These are phyloP conservation scores for Theristicus caerulescens DNA, from an alignment of 2,113 vertebrate genomes.

Conservation along the genomic window DNA sequence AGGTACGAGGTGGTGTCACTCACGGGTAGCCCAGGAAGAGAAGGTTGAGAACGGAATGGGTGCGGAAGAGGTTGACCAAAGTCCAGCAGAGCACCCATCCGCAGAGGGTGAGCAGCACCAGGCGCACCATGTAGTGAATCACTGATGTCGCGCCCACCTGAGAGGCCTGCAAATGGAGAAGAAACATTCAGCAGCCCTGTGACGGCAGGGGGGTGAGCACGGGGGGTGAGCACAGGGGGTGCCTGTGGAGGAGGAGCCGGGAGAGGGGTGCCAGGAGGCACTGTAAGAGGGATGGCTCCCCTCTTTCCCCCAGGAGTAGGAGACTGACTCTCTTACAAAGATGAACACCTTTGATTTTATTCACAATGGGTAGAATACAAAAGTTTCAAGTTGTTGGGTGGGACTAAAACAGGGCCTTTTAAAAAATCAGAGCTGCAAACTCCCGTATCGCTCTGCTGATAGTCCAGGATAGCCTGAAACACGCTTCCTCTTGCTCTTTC, in stretches of 20 bases:
- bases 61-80: constrained; percentile 92
- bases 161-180: constrained; percentile 80
- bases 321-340: background rate
- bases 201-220: background rate
- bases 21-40: constrained; percentile 99
- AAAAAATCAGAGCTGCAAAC: background rate
- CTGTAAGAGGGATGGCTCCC: background rate
- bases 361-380: background rate
- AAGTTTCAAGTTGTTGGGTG: background rate
- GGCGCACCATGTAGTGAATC: constrained; percentile 84
- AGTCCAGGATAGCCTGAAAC: background rate
- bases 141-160: constrained; percentile 86
- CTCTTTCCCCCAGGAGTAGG: background rate
- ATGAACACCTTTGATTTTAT: background rate
- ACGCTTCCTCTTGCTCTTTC: background rate
- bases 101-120: constrained; percentile 91
- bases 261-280: background rate
- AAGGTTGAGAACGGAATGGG: constrained; percentile 95
- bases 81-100: constrained; percentile 98
- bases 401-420: background rate
- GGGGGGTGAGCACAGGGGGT: background rate
- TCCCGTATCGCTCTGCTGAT: background rate
- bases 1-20: constrained; percentile 66
- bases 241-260: background rate
- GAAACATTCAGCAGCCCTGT: background rate